Evolutionary conservation across 2,113 vertebrate species (phyloP).

Genomic region (Rhea americana): DNA sequence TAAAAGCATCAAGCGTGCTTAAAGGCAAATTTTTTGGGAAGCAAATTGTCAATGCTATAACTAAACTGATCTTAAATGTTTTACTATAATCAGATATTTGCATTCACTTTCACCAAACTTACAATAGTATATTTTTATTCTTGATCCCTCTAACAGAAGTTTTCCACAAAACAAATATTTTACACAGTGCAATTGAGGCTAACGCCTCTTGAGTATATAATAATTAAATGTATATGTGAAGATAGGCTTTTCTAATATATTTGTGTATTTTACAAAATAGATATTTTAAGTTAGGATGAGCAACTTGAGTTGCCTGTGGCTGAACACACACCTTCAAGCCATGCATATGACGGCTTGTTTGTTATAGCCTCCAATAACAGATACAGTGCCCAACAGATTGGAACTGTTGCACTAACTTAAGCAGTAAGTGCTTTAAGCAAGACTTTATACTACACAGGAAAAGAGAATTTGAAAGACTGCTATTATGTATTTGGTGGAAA

Average conservation of each 20-base stretch:
- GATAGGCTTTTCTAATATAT: background rate
- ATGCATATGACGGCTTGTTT: background rate
- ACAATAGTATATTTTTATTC: background rate
- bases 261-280: background rate
- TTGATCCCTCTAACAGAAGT: background rate
- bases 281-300: background rate
- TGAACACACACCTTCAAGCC: rapidly evolving
- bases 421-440: background rate
- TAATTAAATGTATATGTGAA: background rate
- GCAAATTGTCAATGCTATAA: background rate
- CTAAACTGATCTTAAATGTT: background rate
- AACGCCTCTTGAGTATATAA: background rate
- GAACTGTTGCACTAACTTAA: background rate
- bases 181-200: background rate
- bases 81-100: background rate
- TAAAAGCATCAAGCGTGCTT: background rate
- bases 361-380: background rate
- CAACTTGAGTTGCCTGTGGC: background rate
- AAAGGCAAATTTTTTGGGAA: background rate
- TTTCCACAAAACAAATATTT: background rate
- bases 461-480: background rate
- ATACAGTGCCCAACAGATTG: rapidly evolving
- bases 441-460: background rate
- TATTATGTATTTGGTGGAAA: background rate
- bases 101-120: background rate